Base-by-base conservation (phyloP, 2,888 invertebrate genomes). In the Microplitis deprimator region DNA sequence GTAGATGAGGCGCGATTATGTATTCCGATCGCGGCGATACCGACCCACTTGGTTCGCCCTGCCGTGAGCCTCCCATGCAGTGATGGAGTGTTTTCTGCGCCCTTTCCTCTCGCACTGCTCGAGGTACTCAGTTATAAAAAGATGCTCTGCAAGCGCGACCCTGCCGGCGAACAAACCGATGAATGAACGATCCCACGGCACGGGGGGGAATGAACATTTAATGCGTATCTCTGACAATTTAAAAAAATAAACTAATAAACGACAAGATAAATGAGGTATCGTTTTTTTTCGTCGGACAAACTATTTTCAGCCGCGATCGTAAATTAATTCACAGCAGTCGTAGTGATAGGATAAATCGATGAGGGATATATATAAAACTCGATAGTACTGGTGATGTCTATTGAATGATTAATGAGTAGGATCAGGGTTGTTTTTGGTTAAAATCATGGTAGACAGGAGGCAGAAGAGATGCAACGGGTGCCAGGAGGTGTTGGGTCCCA, bases 1-100 rank as follows among this genome's bases (percentile, higher is more conserved):
- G 86, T 86, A 85, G 86, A 87, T 85, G 85, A 85, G 84, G 81
- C 83, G 77, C 83, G 86, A 87, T 87, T 87, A 86, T 82, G 85
- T 86, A 87, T 86, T 85, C 85, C 82, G 85, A 87, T 86, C 86
- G 85, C 83, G 84, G 82, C 84, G 87, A 87, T 87, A 87, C 83
- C 84, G 83, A 81, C 80, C 82, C 80, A 81, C 82, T 82, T 80
- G 80, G 82, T 82, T 82, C 82, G 81, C 81, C 80, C 82, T 29
- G 62, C 78, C 82, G 78, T 79, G 78, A 67, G 61, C 29, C 71
- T 41, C 50, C 29, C 29, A 29, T 29, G 29, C 29, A 29, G 79
- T 86, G 85, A 85, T 84, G 84, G 82, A 87, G 87, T 85, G 84
- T 85, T 86, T 85, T 86, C 85, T 82, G 78, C 79, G 79, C 79